Base-by-base conservation (phyloP, 2,888 invertebrate species). In the Aromia moschata region DNA sequence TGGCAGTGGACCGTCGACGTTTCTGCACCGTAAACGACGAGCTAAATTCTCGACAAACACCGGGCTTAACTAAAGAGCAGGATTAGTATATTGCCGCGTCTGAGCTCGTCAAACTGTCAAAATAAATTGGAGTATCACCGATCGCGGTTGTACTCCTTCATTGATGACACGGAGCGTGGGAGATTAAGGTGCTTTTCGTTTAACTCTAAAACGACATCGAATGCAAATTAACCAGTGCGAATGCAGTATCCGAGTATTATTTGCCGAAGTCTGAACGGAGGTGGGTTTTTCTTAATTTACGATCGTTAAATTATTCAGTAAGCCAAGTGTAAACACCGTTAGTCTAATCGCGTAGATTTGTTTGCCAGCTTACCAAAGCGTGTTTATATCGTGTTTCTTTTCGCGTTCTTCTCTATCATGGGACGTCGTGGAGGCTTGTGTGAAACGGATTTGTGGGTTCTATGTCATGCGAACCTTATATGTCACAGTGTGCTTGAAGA, bases 71-170 rank as follows among this genome's bases (percentile, higher is more conserved):
- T 33, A 16, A 49, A 38, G 38, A 20, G 36, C 3, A 18, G 25
- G 15, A 37, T 38, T 47, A 37, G 20, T 36, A 47, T 37, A 12
- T 12, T 20, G 20, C 33, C n/a, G n/a, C n/a, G n/a, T n/a, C n/a
- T 36, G 40, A 58, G 4, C 33, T 16, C 40, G 36, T 49, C 33
- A 47, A 58, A 41, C 43, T 36, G 54, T 37, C 47, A 46, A 51
- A 45, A 56, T 56, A 46, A 38, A 54, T 49, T 44, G 49, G 17
- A 49, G 12, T 53, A 49, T 40, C 38, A 49, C 18, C 20, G 30
- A 25, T 38, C 16, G 38, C 25, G 25, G 49, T 33, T 31, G 43
- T 45, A 41, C 40, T n/a, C 9, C 14, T 31, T 15, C 36, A 46
- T 49, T 46, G 49, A 49, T 56, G 43, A 25, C 4, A 25, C 30